Evolutionary conservation across 2,797 vertebrate species (phyloP).

Genomic region (Hephaestus fuliginosus): DNA sequence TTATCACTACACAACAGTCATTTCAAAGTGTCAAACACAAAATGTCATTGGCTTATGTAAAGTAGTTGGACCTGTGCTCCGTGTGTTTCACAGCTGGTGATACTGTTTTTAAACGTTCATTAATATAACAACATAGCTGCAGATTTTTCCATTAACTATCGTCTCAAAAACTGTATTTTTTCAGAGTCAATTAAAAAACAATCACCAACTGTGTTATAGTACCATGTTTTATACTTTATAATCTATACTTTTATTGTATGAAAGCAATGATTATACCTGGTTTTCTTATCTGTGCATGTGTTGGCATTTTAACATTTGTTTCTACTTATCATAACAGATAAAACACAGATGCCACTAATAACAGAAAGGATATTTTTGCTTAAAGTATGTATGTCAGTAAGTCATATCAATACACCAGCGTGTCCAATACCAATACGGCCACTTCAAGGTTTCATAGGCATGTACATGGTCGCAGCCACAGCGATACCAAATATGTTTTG

Average conservation of each 20-base stretch:
- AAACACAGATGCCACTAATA: neutral
- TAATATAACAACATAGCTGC: neutral
- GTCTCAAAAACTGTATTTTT: neutral
- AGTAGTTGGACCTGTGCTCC: neutral
- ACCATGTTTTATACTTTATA: neutral
- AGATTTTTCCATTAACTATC: neutral
- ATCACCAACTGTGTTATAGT: neutral
- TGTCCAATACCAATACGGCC: too few relatives aligned
- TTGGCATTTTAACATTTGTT: neutral
- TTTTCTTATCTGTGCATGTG: neutral
- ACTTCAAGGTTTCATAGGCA: neutral
- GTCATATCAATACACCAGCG: too few relatives aligned
- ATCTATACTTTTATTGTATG: neutral
- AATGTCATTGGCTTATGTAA: neutral
- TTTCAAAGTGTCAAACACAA: neutral
- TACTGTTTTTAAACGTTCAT: neutral
- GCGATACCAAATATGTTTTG: too few relatives aligned
- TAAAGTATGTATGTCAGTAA: too few relatives aligned
- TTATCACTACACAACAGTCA: neutral
- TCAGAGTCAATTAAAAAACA: neutral
- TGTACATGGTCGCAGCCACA: neutral
- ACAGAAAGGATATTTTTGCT: neutral
- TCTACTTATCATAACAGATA: neutral
- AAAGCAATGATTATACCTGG: neutral
- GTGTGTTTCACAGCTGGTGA: neutral